Evolutionary conservation across 2,797 vertebrate genomes (phyloP).

Genomic region (Gallinago stenura): DNA sequence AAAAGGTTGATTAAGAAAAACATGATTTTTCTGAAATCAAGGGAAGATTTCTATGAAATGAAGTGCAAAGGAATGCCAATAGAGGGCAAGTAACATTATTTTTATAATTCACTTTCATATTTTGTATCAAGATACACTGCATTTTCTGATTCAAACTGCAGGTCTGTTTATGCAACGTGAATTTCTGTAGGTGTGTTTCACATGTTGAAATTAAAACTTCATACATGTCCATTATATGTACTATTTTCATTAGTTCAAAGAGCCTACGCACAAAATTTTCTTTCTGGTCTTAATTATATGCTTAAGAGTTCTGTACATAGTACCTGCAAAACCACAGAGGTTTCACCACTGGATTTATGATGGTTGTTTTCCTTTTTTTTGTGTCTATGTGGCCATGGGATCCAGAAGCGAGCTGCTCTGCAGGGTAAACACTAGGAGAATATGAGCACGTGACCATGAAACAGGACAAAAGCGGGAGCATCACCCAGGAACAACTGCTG

Average conservation of each 20-base stretch:
- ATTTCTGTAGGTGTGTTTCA: conserved; percentile 65
- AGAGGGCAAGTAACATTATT: conserved; percentile 56
- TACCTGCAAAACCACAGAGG: conserved; percentile 2
- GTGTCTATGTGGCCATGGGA: fast-evolving
- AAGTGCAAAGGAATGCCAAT: conserved; percentile 22
- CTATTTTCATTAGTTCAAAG: conserved; percentile 56
- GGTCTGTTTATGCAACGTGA: conserved; percentile 42
- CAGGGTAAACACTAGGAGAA: not conserved
- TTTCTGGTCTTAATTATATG: not conserved
- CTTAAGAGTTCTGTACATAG: not conserved
- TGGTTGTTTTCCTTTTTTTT: not conserved
- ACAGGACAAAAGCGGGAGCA: not conserved
- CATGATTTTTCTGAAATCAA: conserved; percentile 2
- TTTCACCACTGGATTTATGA: not conserved
- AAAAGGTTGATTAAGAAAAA: not conserved
- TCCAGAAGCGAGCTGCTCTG: not conserved
- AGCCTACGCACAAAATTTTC: not conserved
- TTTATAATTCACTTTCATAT: conserved; percentile 77
- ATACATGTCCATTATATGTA: not conserved
- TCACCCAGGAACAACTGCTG: not conserved
- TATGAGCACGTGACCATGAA: not conserved
- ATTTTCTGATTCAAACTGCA: conserved; percentile 72
- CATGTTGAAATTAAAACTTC: conserved; percentile 57
- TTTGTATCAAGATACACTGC: conserved; percentile 71
- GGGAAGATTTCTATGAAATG: conserved; percentile 41